Evolutionary conservation across 2,113 vertebrate species (phyloP), one percentile per base, ranked within the genome.

Genomic region (Emydocephalus ijimae): DNA sequence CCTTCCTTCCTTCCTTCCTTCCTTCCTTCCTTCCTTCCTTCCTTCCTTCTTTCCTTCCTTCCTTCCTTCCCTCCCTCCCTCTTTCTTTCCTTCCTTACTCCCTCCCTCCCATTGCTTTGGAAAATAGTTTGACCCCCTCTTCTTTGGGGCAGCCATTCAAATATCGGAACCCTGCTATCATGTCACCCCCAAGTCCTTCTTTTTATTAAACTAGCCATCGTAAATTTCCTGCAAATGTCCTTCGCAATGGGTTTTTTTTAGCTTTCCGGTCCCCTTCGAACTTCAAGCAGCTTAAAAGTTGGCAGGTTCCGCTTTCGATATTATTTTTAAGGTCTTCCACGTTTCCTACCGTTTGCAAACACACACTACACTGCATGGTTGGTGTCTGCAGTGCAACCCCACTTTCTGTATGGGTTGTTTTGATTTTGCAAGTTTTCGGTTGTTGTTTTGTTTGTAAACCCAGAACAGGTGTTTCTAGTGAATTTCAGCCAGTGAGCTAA

Each of bases 401-500:
- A 88, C 3, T 20, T 48, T 64, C 56, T 45, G 64, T 23, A 2
- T 21, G 50, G 1, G 29, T 43, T 1, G 1, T 39, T 59, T 15
- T 56, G 14, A 21, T 18, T 91, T 89, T n/a, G 10, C 26, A n/a
- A 50, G 52, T 1, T 1, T 18, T 29, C 56, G 55, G 55, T 50
- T 50, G 48, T 48, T 8, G 1, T 20, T 21, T 56, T 54, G 48
- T 54, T 91, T 54, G 12, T 52, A 34, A 61, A 9, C 59, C 3
- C 69, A 39, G n/a, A 34, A 39, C 34, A 0, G 12, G 64, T 3
- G 18, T 39, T 74, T 6, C 2, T 12, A 81, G 18, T 1, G 24
- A 39, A 81, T 3, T 81, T 21, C 34, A 81, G 18, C 1, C 34
- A 39, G 91, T 92, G 93, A 94, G 91, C 52, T 92, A 90, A 95